Evolutionary conservation across 2,888 invertebrate species (phyloP).

Genomic region (Cantharis rustica): DNA sequence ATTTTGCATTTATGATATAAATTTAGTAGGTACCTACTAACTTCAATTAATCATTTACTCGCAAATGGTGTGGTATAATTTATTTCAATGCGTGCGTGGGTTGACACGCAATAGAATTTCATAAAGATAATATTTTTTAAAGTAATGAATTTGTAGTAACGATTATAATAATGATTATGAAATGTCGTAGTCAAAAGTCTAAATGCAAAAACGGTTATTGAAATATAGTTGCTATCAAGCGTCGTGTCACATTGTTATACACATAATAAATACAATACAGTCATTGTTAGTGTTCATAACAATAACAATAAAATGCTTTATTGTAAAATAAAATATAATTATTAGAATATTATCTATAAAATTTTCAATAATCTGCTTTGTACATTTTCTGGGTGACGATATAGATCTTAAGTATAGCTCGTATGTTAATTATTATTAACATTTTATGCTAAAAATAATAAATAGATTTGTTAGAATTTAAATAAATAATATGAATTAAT

Average conservation of each 20-base stretch:
- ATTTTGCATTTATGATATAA: neutral
- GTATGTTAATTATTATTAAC: no score
- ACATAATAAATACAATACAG: neutral
- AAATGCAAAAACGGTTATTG: neutral
- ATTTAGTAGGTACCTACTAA: neutral
- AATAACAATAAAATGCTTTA: neutral
- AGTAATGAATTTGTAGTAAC: neutral
- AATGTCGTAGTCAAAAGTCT: neutral
- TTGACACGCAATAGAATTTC: neutral
- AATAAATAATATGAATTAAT: no score
- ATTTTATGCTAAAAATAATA: no score
- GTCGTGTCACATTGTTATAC: neutral
- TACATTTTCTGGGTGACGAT: no score
- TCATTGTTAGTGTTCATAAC: neutral
- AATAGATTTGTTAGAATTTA: no score
- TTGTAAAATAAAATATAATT: neutral
- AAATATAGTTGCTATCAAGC: neutral
- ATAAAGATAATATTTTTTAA: neutral
- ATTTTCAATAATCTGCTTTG: no score
- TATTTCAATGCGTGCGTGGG: neutral
- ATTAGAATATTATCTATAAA: no score
- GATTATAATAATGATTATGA: neutral
- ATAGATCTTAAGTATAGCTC: no score
- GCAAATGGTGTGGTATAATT: neutral
- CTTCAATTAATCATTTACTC: neutral